Evolutionary conservation across 2,797 vertebrate species (phyloP).

Genomic region (Crypturellus tataupa): DNA sequence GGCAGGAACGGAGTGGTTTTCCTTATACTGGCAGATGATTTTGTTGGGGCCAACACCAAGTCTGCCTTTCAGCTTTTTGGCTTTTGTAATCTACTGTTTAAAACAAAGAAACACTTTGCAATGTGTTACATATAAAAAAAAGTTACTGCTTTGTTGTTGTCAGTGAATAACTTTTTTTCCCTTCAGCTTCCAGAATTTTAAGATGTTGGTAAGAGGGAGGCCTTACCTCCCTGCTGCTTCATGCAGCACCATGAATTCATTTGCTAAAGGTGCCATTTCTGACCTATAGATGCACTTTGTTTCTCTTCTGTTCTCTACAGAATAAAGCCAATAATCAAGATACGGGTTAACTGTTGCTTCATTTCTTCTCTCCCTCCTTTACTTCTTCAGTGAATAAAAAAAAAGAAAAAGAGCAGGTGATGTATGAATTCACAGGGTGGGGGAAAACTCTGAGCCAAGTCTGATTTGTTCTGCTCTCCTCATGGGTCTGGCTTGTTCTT

Average conservation of each 20-base stretch:
- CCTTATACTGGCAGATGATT: background rate
- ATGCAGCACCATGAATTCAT: background rate
- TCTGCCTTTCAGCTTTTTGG: background rate
- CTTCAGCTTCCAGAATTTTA: background rate
- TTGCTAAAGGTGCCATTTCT: background rate
- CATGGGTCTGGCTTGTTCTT: background rate
- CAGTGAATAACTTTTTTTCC: background rate
- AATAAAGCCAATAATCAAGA: background rate
- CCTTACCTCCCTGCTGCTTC: background rate
- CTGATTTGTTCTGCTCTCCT: fast-evolving
- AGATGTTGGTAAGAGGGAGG: background rate
- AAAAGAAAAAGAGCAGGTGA: background rate
- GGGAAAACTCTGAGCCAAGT: background rate
- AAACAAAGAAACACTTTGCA: background rate
- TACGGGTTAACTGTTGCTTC: background rate
- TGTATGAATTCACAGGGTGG: background rate
- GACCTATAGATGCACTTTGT: background rate
- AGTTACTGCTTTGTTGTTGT: background rate
- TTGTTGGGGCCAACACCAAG: background rate
- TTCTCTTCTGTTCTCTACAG: background rate
- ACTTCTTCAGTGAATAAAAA: background rate
- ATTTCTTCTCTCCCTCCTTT: background rate
- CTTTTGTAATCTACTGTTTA: background rate
- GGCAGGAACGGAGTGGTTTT: background rate
- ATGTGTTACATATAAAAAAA: background rate